These are phyloP conservation scores for Helobdella robusta DNA, from an alignment of 2,888 invertebrate species.

Conservation along the genomic window DNA sequence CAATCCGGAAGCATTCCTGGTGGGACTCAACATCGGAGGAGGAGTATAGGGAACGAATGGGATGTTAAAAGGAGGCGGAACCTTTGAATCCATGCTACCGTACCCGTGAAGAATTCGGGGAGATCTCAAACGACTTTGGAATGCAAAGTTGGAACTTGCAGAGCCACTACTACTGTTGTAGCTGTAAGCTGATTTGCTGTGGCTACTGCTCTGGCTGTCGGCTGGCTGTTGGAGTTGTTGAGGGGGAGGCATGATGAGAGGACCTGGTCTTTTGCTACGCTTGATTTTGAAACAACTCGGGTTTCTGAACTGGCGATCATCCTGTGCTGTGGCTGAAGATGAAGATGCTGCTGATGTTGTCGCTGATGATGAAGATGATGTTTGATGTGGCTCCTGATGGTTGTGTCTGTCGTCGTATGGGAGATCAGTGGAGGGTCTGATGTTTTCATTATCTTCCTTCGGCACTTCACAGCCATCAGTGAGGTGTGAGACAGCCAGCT, in stretches of 20 bases:
- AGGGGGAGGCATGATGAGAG: constrained; percentile 49
- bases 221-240: background rate
- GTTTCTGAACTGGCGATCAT: constrained; percentile 21
- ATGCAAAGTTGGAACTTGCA: constrained; percentile 43
- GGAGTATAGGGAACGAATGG: constrained; percentile 70
- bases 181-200: background rate
- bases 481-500: no score
- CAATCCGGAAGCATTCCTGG: constrained; percentile 75
- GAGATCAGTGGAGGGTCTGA: background rate
- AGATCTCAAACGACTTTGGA: constrained; percentile 54
- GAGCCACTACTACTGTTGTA: constrained; percentile 1
- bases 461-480: background rate
- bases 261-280: constrained; percentile 43
- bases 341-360: background rate
- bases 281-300: constrained; percentile 44
- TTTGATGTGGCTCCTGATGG: no score
- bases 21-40: constrained; percentile 84
- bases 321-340: background rate
- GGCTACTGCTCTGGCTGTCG: background rate
- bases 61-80: constrained; percentile 19
- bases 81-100: constrained; percentile 5
- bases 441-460: background rate
- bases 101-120: constrained; percentile 39
- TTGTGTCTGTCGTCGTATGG: background rate
- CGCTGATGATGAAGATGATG: background rate